phyloP scores from a whole-genome alignment of 2,797 vertebrate genomes.

The Pristis pectinata region DNA sequence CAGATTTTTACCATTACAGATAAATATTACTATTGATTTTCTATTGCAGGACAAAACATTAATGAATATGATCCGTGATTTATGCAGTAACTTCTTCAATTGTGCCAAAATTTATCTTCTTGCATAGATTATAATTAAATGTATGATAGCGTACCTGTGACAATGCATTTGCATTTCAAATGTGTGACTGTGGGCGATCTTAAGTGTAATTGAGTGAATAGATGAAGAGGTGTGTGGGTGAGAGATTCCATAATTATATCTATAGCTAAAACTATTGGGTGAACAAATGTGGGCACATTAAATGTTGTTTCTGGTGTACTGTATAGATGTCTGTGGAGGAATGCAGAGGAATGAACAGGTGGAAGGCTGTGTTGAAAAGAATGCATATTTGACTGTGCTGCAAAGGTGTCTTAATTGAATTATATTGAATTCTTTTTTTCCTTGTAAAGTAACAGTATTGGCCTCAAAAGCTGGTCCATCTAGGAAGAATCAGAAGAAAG shows the following conservation, averaged over 20 bases:
- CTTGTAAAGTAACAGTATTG: not conserved
- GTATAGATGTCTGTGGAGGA: not conserved
- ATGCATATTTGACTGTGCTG: not conserved
- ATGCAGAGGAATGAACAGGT: not conserved
- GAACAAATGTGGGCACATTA: constrained; percentile 8
- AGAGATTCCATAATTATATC: not conserved
- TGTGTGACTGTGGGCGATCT: constrained; percentile 4
- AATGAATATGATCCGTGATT: not conserved
- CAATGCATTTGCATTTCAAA: not conserved
- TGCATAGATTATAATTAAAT: constrained; percentile 6
- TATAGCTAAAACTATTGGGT: not conserved
- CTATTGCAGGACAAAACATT: not conserved
- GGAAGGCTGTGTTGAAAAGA: not conserved
- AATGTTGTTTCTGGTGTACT: not conserved
- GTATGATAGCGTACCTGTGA: not conserved
- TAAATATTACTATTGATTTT: not conserved
- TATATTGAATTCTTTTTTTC: not conserved
- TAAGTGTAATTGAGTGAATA: constrained; percentile 26
- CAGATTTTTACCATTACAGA: not conserved
- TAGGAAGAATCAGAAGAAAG: not conserved
- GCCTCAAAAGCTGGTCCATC: not conserved
- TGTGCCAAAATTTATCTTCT: constrained; percentile 1
- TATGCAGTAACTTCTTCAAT: not conserved
- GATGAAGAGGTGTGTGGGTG: constrained; percentile 14
- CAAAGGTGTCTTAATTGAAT: not conserved